A percentile compares a stretch with the other conserved stretches of the same genome.
Conservation (phyloP, 2,888 invertebrate species). For the Eristalinus aeneus region DNA sequence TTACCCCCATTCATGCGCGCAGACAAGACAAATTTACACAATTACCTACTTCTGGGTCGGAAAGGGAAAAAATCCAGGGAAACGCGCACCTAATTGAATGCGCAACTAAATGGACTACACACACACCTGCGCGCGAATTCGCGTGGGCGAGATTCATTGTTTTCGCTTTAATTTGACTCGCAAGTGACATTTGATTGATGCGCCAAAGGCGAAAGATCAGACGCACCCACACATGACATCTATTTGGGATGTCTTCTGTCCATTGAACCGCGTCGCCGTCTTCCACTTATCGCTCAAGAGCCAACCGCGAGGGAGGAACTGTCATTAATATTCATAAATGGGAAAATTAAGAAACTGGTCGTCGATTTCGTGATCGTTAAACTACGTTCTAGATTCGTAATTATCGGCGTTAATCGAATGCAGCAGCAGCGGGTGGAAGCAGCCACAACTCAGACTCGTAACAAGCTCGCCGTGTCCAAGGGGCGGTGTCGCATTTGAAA, state of each 20-base stretch:
- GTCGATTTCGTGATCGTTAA: conserved; percentile 5
- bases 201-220: conserved; percentile 5
- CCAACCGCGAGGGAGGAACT: not conserved
- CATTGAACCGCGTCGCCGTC: conserved; percentile 26
- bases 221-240: conserved; percentile 7
- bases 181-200: conserved; percentile 48
- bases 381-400: conserved; percentile 30
- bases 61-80: not conserved
- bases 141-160: conserved; percentile 29
- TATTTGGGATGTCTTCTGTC: not conserved
- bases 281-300: not conserved
- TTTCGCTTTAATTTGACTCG: conserved; percentile 43
- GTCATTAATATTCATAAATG: conserved; percentile 43
- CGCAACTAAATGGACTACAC: not conserved
- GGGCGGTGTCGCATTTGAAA: conserved; percentile 20
- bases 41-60: conserved; percentile 20
- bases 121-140: conserved; percentile 5
- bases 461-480: conserved; percentile 21
- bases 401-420: conserved; percentile 4
- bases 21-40: conserved; percentile 55
- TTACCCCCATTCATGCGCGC: conserved; percentile 46
- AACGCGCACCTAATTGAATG: too few species aligned
- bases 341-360: conserved; percentile 23
- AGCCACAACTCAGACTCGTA: not conserved
- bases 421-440: conserved; percentile 5